Conservation (phyloP, 2,888 invertebrate genomes). For the Rhyacophila evoluta region DNA sequence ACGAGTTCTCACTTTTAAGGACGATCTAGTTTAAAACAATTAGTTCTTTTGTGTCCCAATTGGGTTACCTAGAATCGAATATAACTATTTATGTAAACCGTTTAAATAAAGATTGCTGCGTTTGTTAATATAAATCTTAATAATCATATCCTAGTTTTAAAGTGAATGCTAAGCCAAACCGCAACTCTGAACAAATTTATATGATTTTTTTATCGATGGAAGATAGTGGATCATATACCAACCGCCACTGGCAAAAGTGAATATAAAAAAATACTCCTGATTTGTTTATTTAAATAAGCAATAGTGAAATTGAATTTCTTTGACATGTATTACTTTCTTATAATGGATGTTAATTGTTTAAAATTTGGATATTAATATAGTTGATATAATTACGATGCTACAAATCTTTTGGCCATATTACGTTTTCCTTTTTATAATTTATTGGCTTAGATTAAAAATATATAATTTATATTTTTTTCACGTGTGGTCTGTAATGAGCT, state of each 20-base stretch:
- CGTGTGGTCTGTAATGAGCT: too few species aligned
- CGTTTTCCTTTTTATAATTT: too few species aligned
- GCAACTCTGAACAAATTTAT: neutral
- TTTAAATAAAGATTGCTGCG: too few species aligned
- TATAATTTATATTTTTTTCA: too few species aligned
- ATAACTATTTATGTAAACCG: neutral
- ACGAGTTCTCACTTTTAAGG: neutral
- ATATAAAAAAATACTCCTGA: neutral
- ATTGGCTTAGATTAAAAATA: too few species aligned
- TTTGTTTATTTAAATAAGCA: neutral
- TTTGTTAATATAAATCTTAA: too few species aligned
- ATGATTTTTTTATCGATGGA: too few species aligned
- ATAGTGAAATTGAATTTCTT: neutral
- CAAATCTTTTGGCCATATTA: too few species aligned
- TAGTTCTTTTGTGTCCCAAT: neutral
- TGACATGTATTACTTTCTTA: slow-evolving; percentile 14
- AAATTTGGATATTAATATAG: too few species aligned
- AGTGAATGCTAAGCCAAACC: neutral
- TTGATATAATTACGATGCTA: too few species aligned
- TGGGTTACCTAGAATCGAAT: neutral
- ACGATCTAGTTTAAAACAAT: neutral
- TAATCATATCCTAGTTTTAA: neutral
- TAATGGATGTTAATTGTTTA: neutral
- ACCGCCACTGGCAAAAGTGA: neutral
- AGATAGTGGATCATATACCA: neutral